Evolutionary conservation across 2,888 invertebrate genomes (phyloP), one percentile per base, ranked within the genome.

Genomic region (Phortica okadai): DNA sequence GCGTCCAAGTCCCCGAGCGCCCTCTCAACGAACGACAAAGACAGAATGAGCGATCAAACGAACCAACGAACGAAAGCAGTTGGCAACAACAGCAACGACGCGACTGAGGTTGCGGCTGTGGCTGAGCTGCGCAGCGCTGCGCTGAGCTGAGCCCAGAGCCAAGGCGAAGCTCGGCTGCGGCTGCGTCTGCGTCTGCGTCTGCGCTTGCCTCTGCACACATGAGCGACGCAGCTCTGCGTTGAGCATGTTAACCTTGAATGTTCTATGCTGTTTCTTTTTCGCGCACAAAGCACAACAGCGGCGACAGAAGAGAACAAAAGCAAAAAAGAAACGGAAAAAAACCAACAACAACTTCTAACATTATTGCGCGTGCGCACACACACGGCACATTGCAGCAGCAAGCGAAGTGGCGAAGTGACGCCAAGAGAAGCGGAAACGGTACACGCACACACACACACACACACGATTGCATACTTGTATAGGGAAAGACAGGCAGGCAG

Each of bases 171-270:
- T 33, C 33, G 2, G 33, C 33, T 33, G 33, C 33, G 33, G 2
- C 33, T 33, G 33, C 33, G 33, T 3, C 33, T 33, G 33, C 33
- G 33, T 33, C 33, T 4, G 3, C 73, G 25, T 25, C 74, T 45
- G 64, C 73, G 41, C 21, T 21, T 21, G 21, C 21, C 21, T 33
- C 64, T 58, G 42, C 74, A 75, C 74, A 75, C 86, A 85, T 81
- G 85, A 86, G 82, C 84, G 84, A 50, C 50, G 67, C 11, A 41
- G 41, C 56, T 54, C 33, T 14, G 70, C 70, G 70, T 54, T 16
- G 16, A 56, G 70, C 54, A 33, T 56, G 70, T 56, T 72, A 72
- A 72, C 70, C 70, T 72, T 72, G 70, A 72, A 72, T 44, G 45
- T 33, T 54, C 70, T 21, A 14, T 72, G 25, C 14, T 45, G 42